Conservation (phyloP, 2,113 vertebrate species). For the Rhabdomys dilectus region DNA sequence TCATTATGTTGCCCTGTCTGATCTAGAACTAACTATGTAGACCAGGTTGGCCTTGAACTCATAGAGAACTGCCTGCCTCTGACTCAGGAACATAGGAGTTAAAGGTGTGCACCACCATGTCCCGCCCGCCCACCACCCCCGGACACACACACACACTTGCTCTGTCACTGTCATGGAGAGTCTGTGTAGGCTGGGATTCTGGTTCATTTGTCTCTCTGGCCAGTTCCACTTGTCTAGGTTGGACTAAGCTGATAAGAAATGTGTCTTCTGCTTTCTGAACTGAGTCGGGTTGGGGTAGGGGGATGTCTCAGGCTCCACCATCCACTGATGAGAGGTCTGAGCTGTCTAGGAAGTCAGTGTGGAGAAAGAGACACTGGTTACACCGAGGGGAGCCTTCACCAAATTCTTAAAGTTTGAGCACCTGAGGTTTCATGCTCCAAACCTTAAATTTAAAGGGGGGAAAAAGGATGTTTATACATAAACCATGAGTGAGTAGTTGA, state of each 20-base stretch:
- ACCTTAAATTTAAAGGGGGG: background rate
- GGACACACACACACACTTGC: too few relatives aligned
- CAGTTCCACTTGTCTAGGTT: slow-evolving; percentile 21
- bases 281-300: background rate
- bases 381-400: background rate
- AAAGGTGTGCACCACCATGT: background rate
- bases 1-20: background rate
- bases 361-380: background rate
- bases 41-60: background rate
- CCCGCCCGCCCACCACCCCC: background rate
- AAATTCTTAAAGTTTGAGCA: slow-evolving; percentile 40
- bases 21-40: background rate
- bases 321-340: background rate
- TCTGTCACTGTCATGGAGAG: background rate
- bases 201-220: background rate
- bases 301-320: background rate
- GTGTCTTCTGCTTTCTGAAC: slow-evolving; percentile 38
- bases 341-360: background rate
- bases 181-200: slow-evolving; percentile 1
- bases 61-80: background rate
- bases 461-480: slow-evolving; percentile 61
- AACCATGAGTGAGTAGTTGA: slow-evolving; percentile 70
- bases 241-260: background rate
- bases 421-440: slow-evolving; percentile 61
- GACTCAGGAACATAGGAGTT: background rate